Conservation (phyloP, 2,888 invertebrate genomes). For the Melanchra persicariae region DNA sequence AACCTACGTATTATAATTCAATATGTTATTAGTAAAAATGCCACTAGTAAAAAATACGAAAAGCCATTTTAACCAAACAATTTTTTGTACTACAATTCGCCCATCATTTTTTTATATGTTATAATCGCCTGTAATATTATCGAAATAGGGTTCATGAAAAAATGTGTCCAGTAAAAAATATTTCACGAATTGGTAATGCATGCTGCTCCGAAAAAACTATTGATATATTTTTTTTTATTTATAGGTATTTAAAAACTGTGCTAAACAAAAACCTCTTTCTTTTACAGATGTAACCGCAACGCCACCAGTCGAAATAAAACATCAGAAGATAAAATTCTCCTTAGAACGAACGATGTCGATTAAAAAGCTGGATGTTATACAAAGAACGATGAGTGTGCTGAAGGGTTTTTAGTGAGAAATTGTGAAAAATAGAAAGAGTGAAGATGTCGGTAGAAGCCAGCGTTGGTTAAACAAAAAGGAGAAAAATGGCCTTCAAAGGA, state of each 20-base stretch:
- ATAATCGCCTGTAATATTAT: background rate
- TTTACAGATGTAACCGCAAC: constrained; percentile 81
- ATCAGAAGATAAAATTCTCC: constrained; percentile 62
- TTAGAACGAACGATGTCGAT: constrained; percentile 76
- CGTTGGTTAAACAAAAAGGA: constrained; percentile 85
- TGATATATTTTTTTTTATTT: background rate
- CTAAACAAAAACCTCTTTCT: constrained; percentile 54
- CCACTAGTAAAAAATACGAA: too few relatives aligned
- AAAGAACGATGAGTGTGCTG: constrained; percentile 78
- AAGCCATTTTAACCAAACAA: too few relatives aligned
- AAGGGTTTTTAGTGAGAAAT: constrained; percentile 79
- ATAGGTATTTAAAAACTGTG: too few relatives aligned
- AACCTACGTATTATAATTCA: too few relatives aligned
- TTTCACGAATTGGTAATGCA: background rate
- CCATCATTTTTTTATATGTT: too few relatives aligned
- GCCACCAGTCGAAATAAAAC: constrained; percentile 46
- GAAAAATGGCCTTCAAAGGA: constrained; percentile 87
- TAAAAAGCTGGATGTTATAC: constrained; percentile 71
- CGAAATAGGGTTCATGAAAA: background rate
- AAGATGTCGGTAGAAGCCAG: constrained; percentile 87
- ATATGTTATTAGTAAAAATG: too few relatives aligned
- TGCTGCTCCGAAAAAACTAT: background rate
- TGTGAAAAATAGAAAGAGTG: constrained; percentile 78
- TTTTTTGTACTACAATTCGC: too few relatives aligned
- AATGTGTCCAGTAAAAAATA: background rate